phyloP scores from a whole-genome alignment of 1,140 invertebrate genomes.

The Tetramorium parvispinum region DNA sequence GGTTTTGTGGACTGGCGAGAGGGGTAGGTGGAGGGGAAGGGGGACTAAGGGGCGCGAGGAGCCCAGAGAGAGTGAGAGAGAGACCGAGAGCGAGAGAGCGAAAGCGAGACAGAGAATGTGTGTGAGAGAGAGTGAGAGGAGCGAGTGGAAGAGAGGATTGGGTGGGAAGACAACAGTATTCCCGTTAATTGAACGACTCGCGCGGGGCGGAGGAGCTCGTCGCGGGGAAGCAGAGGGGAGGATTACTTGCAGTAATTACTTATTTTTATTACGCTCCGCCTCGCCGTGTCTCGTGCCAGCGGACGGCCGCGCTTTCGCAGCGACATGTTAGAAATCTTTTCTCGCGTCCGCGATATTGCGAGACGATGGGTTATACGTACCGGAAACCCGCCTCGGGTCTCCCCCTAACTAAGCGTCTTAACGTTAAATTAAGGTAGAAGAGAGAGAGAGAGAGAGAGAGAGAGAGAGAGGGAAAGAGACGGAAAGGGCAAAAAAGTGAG shows the following conservation, averaged over 20 bases:
- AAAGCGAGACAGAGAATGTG: background rate
- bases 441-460: slow-evolving; percentile 2
- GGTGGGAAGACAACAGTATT: slow-evolving; percentile 83
- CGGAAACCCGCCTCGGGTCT: slow-evolving; percentile 42
- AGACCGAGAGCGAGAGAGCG: slow-evolving; percentile 1
- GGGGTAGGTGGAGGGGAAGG: slow-evolving; percentile 42
- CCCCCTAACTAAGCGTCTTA: slow-evolving; percentile 40
- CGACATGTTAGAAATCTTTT: slow-evolving; percentile 59
- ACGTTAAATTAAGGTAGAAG: slow-evolving; percentile 43
- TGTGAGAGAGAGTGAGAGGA: slow-evolving; percentile 20
- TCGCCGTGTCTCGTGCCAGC: slow-evolving; percentile 63
- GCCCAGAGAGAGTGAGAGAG: slow-evolving; percentile 49
- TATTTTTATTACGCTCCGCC: slow-evolving; percentile 85
- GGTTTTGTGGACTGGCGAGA: slow-evolving; percentile 78
- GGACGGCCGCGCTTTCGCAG: slow-evolving; percentile 25
- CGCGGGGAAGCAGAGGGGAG: slow-evolving; percentile 71
- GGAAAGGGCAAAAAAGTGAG: background rate
- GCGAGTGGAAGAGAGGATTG: slow-evolving; percentile 68
- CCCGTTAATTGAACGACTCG: slow-evolving; percentile 85
- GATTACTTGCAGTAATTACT: slow-evolving; percentile 85
- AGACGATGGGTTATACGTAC: slow-evolving; percentile 29
- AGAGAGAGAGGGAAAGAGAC: background rate
- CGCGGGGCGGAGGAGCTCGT: slow-evolving; percentile 70
- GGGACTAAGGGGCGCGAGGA: slow-evolving; percentile 38
- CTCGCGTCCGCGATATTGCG: slow-evolving; percentile 48